Evolutionary conservation across 2,797 vertebrate genomes (phyloP), one percentile per base, ranked within the genome.

Genomic region (Sternotherus odoratus): DNA sequence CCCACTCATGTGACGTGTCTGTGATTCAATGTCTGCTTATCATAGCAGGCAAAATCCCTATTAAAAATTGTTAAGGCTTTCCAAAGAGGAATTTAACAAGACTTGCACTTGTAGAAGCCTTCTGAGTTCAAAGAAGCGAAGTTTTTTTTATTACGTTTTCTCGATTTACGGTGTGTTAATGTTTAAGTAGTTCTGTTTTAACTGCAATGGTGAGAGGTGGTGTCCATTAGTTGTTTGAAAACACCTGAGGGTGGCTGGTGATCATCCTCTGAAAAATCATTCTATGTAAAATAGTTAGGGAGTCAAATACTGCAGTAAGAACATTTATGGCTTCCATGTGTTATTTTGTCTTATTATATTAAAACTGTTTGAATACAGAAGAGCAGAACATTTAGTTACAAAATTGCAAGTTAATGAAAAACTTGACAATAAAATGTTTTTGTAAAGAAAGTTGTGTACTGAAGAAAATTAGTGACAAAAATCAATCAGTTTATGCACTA

Each of bases 391-490:
- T 74, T 95, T 88, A 79, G 50, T 50, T 94, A 89, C 23, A 51
- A 48, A 60, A 91, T 28, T 78, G 26, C 77, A 93, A 92, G 17
- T 79, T 60, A 88, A 89, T 1, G 2, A 87, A 48, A 75, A 75
- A 75, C 43, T 48, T 75, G 72, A 75, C 43, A 96, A 95, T 94
- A 95, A 97, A 96, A 23, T 2, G 1, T 94, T 96, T 95, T 74
- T 88, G 50, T 46, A 75, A 75, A 94, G 72, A 88, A 89, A 79
- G 28, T 43, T 53, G 4, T 24, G 26, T 46, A 1, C 77, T 53
- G 11, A 74, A n/a, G 63, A 69, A 75, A 75, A 48, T 43, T 48
- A 21, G 7, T 88, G 4, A 2, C 43, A 75, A 23, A 23, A 33
- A 51, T 89, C 23, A 33, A 51, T 89, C 23, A 6, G 5, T 26